Evolutionary conservation across 2,797 vertebrate genomes (phyloP).

Genomic region (Anabacerthia variegaticeps): DNA sequence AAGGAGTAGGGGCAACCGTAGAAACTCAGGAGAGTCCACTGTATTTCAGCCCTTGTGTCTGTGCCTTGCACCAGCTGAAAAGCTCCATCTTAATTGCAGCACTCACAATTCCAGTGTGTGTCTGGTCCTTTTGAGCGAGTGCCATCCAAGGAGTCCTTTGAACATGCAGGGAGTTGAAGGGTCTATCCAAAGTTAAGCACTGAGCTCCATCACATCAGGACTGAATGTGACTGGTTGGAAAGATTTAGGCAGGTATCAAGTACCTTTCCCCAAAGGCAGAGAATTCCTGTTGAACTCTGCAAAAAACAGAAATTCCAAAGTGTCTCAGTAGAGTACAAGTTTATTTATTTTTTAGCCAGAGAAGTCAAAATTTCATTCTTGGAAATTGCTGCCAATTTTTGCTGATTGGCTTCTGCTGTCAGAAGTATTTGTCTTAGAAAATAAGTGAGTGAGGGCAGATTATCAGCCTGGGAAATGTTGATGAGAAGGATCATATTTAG

Average conservation of each 20-base stretch:
- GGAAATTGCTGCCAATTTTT: neutral
- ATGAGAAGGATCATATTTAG: neutral
- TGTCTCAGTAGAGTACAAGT: neutral
- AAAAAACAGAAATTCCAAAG: neutral
- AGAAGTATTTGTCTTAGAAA: neutral
- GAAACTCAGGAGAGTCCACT: neutral
- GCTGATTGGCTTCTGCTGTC: neutral
- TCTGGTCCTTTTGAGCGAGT: neutral
- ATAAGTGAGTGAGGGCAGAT: neutral
- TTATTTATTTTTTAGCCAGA: neutral
- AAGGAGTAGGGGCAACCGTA: neutral
- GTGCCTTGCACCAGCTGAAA: neutral
- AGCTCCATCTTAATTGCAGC: neutral
- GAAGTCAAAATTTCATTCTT: neutral
- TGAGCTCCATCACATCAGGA: neutral
- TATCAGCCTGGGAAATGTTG: neutral
- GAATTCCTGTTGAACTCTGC: neutral
- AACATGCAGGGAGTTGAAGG: neutral
- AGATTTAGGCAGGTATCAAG: neutral
- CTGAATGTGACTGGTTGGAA: neutral
- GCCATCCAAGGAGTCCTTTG: fast-evolving
- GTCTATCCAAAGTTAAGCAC: neutral
- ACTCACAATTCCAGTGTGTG: neutral
- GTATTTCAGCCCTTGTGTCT: neutral
- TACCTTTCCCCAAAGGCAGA: neutral